Conservation (phyloP, 2,888 invertebrate genomes). For the Macropis europaea region DNA sequence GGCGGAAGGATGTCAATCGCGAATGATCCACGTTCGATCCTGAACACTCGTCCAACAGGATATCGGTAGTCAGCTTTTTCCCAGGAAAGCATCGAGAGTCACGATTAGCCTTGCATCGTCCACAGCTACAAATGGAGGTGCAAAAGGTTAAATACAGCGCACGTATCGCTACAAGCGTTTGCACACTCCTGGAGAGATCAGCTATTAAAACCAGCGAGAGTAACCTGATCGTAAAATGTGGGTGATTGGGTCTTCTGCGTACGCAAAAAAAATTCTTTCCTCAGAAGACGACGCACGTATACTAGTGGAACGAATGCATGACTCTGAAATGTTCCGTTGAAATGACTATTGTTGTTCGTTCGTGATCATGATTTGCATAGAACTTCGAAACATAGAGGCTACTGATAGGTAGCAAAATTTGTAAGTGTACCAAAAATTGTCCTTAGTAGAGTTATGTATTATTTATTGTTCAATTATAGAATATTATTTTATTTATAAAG, state of each 20-base stretch:
- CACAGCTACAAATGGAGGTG: constrained; percentile 5
- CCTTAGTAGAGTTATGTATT: too few species aligned
- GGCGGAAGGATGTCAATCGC: background rate
- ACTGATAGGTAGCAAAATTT: too few species aligned
- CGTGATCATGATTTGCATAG: constrained; percentile 11
- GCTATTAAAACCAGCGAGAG: constrained; percentile 35
- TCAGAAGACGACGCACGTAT: background rate
- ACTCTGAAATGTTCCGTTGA: constrained; percentile 26
- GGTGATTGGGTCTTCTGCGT: constrained; percentile 36
- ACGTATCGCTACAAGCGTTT: constrained; percentile 4
- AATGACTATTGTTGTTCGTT: background rate
- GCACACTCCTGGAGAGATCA: background rate
- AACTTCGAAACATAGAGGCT: too few species aligned
- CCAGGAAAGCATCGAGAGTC: background rate
- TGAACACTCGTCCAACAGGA: background rate
- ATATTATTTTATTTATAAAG: too few species aligned
- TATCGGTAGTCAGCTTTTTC: background rate
- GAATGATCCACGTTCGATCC: background rate
- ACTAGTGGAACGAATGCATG: constrained; percentile 1
- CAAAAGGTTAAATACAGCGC: constrained; percentile 19
- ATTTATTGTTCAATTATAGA: too few species aligned
- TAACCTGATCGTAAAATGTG: constrained; percentile 45
- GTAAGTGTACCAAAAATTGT: too few species aligned
- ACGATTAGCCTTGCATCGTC: constrained; percentile 3
- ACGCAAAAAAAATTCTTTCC: background rate